Evolutionary conservation across 2,888 invertebrate species (phyloP).

Genomic region (Polyploca ridens): DNA sequence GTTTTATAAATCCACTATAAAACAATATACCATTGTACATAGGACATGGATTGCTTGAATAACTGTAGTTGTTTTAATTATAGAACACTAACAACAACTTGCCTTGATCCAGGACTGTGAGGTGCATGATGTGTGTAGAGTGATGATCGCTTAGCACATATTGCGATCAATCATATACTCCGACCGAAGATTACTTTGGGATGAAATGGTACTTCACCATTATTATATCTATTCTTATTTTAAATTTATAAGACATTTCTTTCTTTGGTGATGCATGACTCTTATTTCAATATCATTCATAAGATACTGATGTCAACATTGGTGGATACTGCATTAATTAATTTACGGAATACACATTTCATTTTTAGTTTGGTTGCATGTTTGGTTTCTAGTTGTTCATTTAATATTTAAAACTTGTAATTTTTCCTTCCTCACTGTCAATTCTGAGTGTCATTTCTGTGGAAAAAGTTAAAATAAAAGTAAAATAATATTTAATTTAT

Average conservation of each 20-base stretch:
- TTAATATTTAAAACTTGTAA: constrained; percentile 19
- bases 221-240: constrained; percentile 46
- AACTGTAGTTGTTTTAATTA: constrained; percentile 17
- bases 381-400: constrained; percentile 23
- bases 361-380: constrained; percentile 36
- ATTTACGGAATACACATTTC: constrained; percentile 18
- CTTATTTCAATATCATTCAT: not conserved
- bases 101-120: constrained; percentile 78
- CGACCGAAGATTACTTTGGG: constrained; percentile 74
- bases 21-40: constrained; percentile 3
- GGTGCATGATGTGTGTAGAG: constrained; percentile 77
- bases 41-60: constrained; percentile 12
- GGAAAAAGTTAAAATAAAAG: not conserved
- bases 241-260: constrained; percentile 20
- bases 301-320: not conserved
- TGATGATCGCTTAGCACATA: constrained; percentile 57
- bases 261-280: not conserved
- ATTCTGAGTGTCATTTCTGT: not conserved
- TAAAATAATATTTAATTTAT: too few species aligned
- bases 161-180: constrained; percentile 54
- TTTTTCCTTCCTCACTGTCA: constrained; percentile 21
- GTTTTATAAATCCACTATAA: not conserved
- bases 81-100: constrained; percentile 74
- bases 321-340: not conserved
- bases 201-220: constrained; percentile 79